Evolutionary conservation across 2,113 vertebrate genomes (phyloP).

Genomic region (Caloenas nicobarica): DNA sequence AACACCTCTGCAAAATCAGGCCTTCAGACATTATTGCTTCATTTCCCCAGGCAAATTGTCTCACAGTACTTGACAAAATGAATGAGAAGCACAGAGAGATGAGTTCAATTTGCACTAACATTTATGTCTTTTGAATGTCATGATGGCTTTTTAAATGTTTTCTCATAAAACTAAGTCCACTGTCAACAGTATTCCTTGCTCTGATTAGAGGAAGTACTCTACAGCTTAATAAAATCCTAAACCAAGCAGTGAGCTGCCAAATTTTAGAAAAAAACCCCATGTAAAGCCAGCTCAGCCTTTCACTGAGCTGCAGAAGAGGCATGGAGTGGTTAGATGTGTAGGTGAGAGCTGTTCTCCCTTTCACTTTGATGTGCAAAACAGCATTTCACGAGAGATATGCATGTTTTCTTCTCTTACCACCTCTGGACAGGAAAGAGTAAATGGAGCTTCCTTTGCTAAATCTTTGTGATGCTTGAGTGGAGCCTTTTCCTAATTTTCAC

Average conservation of each 20-base stretch:
- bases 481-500: not conserved
- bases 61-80: conserved; percentile 33
- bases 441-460: not conserved
- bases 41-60: conserved; percentile 51
- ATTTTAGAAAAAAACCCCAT: not conserved
- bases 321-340: not conserved
- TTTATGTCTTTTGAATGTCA: conserved; percentile 58
- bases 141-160: conserved; percentile 48
- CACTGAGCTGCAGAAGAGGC: not conserved
- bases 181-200: conserved; percentile 24
- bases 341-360: not conserved
- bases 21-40: conserved; percentile 36
- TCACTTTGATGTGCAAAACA: not conserved
- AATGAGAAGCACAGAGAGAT: not conserved
- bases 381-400: not conserved
- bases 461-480: not conserved
- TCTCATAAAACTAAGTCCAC: conserved; percentile 54
- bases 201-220: conserved; percentile 28
- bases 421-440: not conserved
- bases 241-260: not conserved
- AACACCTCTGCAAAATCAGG: conserved; percentile 32
- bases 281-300: not conserved
- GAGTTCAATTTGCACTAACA: conserved; percentile 52
- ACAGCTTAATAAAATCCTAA: conserved; percentile 42
- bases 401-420: not conserved